These are phyloP conservation scores for Bugula neritina DNA, from an alignment of 2,888 invertebrate species.

Conservation along the genomic window DNA sequence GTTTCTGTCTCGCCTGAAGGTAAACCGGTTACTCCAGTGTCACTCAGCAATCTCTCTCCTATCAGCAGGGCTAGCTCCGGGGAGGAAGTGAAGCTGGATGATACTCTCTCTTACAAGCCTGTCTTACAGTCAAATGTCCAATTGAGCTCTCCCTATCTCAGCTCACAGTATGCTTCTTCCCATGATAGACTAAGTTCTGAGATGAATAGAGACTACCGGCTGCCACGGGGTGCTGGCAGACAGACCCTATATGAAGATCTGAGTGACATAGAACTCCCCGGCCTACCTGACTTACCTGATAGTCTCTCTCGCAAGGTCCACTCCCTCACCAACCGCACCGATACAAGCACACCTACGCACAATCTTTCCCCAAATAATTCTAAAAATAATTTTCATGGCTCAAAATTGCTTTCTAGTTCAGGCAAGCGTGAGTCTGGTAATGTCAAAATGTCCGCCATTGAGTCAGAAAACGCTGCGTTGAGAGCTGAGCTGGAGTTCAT, in stretches of 20 bases:
- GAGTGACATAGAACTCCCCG: not conserved
- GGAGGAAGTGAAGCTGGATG: not conserved
- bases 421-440: not conserved
- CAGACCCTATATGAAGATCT: not conserved
- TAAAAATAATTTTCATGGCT: not conserved
- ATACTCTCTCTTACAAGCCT: not conserved
- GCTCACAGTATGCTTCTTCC: not conserved
- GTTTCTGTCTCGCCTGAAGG: not conserved
- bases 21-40: not conserved
- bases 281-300: not conserved
- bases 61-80: not conserved
- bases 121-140: not conserved
- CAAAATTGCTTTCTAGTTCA: not conserved
- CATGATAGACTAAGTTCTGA: not conserved
- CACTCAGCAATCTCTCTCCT: not conserved
- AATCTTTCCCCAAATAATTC: not conserved
- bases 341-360: not conserved
- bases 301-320: constrained; percentile 3
- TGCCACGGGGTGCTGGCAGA: not conserved
- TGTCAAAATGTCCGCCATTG: constrained; percentile 11
- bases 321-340: not conserved
- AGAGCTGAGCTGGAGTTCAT: constrained; percentile 9
- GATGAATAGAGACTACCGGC: not conserved
- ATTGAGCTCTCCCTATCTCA: too few relatives aligned
- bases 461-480: constrained; percentile 13